A percentile compares a stretch with the other conserved stretches of the same genome.
phyloP scores from a whole-genome alignment of 2,113 vertebrate species.

The Eretmochelys imbricata region DNA sequence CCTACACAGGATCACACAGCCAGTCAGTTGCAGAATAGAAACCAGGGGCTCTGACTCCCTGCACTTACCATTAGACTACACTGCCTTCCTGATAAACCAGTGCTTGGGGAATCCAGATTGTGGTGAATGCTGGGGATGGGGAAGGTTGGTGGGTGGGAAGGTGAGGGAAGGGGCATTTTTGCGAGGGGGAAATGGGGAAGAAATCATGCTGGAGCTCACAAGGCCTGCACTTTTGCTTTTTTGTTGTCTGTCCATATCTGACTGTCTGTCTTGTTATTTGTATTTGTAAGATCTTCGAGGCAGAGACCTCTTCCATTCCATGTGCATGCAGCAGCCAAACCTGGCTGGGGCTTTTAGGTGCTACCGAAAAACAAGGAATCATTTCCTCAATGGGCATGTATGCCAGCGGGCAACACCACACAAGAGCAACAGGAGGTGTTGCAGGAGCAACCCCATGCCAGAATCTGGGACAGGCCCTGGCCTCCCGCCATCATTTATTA shows the following conservation, averaged over 20 bases:
- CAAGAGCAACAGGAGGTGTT: no score
- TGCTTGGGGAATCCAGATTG: neutral
- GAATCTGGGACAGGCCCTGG: neutral
- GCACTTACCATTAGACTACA: neutral
- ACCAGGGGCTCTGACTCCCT: neutral
- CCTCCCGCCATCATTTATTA: no score
- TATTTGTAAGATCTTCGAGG: neutral
- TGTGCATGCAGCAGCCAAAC: neutral
- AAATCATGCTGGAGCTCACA: neutral
- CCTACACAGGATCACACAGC: neutral
- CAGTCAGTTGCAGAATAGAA: neutral
- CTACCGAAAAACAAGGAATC: neutral
- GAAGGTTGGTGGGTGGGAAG: neutral
- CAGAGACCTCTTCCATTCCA: neutral
- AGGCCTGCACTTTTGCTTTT: neutral
- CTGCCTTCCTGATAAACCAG: neutral
- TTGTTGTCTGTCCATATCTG: neutral
- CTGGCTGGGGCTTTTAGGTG: neutral
- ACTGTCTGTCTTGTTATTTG: neutral
- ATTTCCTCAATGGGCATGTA: neutral
- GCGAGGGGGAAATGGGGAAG: neutral
- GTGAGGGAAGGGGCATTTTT: neutral
- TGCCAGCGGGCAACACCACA: no score
- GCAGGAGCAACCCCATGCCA: neutral
- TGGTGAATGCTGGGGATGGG: neutral